A percentile compares a stretch with the other conserved stretches of the same genome.
Evolutionary conservation across 2,888 invertebrate genomes (phyloP).

Genomic region (Ceramica pisi): DNA sequence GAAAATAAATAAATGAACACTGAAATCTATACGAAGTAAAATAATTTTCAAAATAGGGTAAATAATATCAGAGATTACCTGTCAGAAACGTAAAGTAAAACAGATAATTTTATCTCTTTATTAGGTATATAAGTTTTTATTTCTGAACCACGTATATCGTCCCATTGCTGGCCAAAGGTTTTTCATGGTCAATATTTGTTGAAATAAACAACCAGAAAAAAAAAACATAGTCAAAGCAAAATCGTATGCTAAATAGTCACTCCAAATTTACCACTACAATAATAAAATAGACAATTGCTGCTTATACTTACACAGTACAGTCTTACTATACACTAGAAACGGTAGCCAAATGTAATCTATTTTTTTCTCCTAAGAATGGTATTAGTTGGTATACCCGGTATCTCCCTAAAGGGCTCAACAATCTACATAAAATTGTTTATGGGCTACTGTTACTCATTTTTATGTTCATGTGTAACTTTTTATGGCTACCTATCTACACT

Average conservation of each 20-base stretch:
- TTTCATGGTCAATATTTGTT: too few relatives aligned
- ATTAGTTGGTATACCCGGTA: slow-evolving; percentile 51
- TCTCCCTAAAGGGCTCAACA: slow-evolving; percentile 59
- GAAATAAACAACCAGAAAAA: background rate
- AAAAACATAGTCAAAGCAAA: background rate
- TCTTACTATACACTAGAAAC: slow-evolving; percentile 11
- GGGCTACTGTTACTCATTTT: slow-evolving; percentile 63
- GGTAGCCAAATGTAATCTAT: slow-evolving; percentile 46
- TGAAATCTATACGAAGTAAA: too few relatives aligned
- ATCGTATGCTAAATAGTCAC: too few relatives aligned
- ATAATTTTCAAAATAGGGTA: too few relatives aligned
- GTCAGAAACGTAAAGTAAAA: too few relatives aligned
- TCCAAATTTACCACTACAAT: background rate
- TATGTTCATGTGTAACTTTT: slow-evolving; percentile 65
- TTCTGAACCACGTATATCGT: too few relatives aligned
- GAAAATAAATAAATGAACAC: too few relatives aligned
- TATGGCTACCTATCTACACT: slow-evolving; percentile 57
- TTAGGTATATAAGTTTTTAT: too few relatives aligned
- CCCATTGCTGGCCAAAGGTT: too few relatives aligned
- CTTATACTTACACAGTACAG: slow-evolving; percentile 12
- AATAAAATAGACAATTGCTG: background rate
- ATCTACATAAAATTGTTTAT: slow-evolving; percentile 69
- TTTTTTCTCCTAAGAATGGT: slow-evolving; percentile 43
- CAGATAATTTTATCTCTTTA: too few relatives aligned
- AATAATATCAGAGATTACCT: too few relatives aligned